phyloP scores from a whole-genome alignment of 1,140 invertebrate genomes.

The Zaprionus gabonicus region DNA sequence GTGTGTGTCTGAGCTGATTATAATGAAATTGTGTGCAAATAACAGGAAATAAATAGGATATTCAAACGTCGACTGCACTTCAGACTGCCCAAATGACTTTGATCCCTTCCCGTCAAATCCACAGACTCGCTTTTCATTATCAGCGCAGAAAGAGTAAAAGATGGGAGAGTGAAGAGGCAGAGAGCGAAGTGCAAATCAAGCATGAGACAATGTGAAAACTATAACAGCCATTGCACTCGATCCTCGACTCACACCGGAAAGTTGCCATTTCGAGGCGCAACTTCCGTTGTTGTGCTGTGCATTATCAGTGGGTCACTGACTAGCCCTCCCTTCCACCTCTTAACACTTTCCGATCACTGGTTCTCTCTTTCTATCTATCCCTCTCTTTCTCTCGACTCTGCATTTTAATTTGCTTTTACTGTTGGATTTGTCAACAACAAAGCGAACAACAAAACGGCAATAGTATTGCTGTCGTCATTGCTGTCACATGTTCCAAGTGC shows the following conservation, averaged over 20 bases:
- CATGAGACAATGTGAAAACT: background rate
- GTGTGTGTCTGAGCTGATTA: conserved; percentile 17
- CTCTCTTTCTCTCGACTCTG: background rate
- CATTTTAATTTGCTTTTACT: conserved; percentile 5
- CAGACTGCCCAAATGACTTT: conserved; percentile 17
- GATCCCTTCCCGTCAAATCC: background rate
- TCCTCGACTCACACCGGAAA: conserved; percentile 25
- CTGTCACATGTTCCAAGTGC: conserved; percentile 71
- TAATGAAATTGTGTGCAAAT: conserved; percentile 23
- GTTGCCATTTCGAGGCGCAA: conserved; percentile 20
- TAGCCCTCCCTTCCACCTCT: conserved; percentile 14
- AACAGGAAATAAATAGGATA: conserved; percentile 22
- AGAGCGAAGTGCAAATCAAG: background rate
- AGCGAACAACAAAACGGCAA: conserved; percentile 1
- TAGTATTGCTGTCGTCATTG: conserved; percentile 44
- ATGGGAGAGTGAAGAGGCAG: background rate
- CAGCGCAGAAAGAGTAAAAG: conserved; percentile 1
- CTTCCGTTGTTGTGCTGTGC: conserved; percentile 64
- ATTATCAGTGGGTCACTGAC: conserved; percentile 72
- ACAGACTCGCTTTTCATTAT: conserved; percentile 17
- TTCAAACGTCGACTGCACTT: conserved; percentile 13
- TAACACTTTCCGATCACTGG: background rate
- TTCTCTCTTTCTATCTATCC: background rate
- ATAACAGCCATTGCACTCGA: conserved; percentile 17
- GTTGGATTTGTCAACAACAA: conserved; percentile 1